Conservation (phyloP, 2,888 invertebrate genomes). For the Ctena decussata region DNA sequence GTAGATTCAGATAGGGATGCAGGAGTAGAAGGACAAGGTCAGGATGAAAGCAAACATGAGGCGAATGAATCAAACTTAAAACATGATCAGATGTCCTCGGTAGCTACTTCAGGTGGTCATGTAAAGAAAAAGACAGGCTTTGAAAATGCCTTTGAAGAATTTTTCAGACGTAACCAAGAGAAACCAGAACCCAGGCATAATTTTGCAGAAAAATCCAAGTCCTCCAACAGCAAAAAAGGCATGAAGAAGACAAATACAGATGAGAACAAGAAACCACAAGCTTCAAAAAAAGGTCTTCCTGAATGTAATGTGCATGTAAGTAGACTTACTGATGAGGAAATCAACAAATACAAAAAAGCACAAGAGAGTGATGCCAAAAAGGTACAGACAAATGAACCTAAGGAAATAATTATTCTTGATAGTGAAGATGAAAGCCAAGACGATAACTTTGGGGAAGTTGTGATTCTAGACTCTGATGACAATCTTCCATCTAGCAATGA, state of each 20-base stretch:
- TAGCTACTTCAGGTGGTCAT: no score
- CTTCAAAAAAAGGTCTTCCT: conserved; percentile 3
- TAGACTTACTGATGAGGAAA: conserved; percentile 30
- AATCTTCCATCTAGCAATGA: no score
- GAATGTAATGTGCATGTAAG: conserved; percentile 25
- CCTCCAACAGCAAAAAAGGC: not conserved
- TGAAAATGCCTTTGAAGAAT: conserved; percentile 28
- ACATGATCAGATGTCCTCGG: no score
- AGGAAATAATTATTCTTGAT: conserved; percentile 8
- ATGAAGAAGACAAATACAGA: not conserved
- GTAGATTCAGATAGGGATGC: no score
- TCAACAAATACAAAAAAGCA: conserved; percentile 10
- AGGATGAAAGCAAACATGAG: no score
- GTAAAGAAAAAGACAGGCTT: not conserved
- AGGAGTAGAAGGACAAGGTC: no score
- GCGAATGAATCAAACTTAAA: no score
- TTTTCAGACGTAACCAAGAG: not conserved
- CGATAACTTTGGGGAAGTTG: not conserved
- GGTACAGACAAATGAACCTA: not conserved
- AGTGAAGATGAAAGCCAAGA: conserved; percentile 19
- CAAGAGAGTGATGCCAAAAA: not conserved
- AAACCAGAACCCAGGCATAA: no score
- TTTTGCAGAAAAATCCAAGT: no score
- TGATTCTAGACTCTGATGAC: not conserved
- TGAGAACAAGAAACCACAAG: not conserved